Conservation (phyloP, 1,140 invertebrate species). For the Fopius arisanus region DNA sequence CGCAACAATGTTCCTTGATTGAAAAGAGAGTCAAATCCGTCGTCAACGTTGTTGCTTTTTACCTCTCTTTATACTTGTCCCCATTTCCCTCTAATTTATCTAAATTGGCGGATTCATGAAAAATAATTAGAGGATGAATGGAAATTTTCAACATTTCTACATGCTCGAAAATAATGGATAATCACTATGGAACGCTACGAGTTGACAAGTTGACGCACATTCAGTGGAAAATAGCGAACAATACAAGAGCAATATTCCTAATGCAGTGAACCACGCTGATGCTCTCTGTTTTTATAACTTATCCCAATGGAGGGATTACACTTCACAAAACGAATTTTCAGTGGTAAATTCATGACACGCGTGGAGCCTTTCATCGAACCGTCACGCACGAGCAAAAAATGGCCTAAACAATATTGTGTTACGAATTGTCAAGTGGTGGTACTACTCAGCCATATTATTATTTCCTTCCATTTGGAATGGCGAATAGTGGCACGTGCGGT, state of each 20-base stretch:
- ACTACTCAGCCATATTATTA: not conserved
- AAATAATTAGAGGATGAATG: not conserved
- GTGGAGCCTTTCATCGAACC: not conserved
- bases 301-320: not conserved
- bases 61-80: not conserved
- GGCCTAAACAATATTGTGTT: conserved; percentile 17
- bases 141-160: not conserved
- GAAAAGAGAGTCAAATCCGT: conserved; percentile 34
- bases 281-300: too few species aligned
- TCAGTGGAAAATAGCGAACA: too few species aligned
- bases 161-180: not conserved
- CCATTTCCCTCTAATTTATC: not conserved
- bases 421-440: conserved; percentile 27
- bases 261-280: too few species aligned
- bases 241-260: too few species aligned
- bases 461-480: not conserved
- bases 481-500: conserved; percentile 25
- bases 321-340: too few species aligned
- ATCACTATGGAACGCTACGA: too few species aligned
- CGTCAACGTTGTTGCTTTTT: conserved; percentile 2
- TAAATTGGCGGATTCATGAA: not conserved
- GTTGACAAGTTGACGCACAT: too few species aligned
- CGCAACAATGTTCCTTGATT: conserved; percentile 36
- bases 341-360: conserved; percentile 5
- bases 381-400: not conserved